phyloP scores from a whole-genome alignment of 2,888 invertebrate species.

The Ethmia dodecea region DNA sequence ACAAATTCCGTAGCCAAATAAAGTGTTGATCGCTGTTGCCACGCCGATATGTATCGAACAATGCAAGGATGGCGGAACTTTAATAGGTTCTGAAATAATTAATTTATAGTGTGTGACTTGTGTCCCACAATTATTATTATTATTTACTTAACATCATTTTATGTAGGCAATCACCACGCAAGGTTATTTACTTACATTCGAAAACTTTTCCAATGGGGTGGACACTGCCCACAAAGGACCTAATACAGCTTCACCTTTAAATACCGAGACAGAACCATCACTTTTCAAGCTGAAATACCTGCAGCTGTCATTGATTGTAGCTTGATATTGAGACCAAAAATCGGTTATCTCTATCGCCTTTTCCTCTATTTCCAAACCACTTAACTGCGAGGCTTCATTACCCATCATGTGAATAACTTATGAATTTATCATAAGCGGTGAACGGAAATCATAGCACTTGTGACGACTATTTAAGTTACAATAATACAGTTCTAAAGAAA shows the following conservation, averaged over 20 bases:
- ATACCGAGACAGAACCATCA: conserved; percentile 83
- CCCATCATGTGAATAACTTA: conserved; percentile 79
- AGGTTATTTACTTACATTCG: conserved; percentile 86
- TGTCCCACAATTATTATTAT: too few species aligned
- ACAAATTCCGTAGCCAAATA: conserved; percentile 91
- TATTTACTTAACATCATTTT: too few species aligned
- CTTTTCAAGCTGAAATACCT: conserved; percentile 70
- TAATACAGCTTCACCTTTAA: conserved; percentile 83
- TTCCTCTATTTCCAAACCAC: conserved; percentile 85
- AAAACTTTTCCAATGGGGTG: conserved; percentile 85
- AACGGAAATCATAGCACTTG: too few species aligned
- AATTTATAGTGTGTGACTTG: too few species aligned
- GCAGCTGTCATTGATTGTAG: conserved; percentile 77
- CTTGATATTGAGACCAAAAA: conserved; percentile 85
- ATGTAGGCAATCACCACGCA: too few species aligned
- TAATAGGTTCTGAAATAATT: conserved; percentile 90
- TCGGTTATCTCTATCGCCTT: conserved; percentile 87
- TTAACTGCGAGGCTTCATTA: conserved; percentile 84
- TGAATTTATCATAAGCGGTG: too few species aligned
- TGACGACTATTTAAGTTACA: too few species aligned
- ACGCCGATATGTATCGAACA: conserved; percentile 87
- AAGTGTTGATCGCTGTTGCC: conserved; percentile 85
- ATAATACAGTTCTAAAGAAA: too few species aligned
- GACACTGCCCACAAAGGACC: conserved; percentile 81
- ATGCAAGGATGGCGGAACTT: conserved; percentile 93